Evolutionary conservation across 1,140 invertebrate genomes (phyloP), one percentile per base, ranked within the genome.

Genomic region (Spodoptera frugiperda): DNA sequence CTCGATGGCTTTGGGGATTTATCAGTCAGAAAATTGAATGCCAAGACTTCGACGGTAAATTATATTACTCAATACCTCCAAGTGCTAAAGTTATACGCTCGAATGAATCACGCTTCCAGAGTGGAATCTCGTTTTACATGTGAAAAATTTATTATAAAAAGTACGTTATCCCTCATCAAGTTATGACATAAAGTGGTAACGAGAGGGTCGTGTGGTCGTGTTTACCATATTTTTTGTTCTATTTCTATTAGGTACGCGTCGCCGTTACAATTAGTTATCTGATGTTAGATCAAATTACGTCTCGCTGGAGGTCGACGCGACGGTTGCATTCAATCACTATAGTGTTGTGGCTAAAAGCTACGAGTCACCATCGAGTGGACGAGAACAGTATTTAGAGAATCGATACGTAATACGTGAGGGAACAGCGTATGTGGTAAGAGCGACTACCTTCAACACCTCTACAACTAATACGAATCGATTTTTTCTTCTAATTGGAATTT

Each of bases 1-100:
- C 55, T 82, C 77, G 72, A 77, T 77, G 72, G 78, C 73, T 80
- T 71, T 77, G 74, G 57, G 76, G 82, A 87, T 85, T 82, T 86
- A 85, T 89, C 82, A 85, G 80, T 80, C 80, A 83, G 85, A 84
- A 84, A 89, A 89, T 89, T 89, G 88, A 89, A 89, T 90, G 86
- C 87, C 86, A 86, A 84, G 83, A 79, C 76, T 83, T 84, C 76
- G 78, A 83, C 79, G 79, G 78, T 89, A 86, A 90, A 80, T 88
- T 85, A 87, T 82, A 76, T 65, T 54, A 65, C 71, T 80, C 65
- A 55, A 83, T 82, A 78, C 85, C 74, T 82, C 63, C 30, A 55
- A 84, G 77, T 79, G 75, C 71, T 78, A 83, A 80, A 76, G 54
- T 68, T 76, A 59, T 68, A 46, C 61, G 74, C 51, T 79, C 78